Evolutionary conservation across 2,113 vertebrate species (phyloP), one percentile per base, ranked within the genome.

Genomic region (Poeciliopsis turrubarensis): DNA sequence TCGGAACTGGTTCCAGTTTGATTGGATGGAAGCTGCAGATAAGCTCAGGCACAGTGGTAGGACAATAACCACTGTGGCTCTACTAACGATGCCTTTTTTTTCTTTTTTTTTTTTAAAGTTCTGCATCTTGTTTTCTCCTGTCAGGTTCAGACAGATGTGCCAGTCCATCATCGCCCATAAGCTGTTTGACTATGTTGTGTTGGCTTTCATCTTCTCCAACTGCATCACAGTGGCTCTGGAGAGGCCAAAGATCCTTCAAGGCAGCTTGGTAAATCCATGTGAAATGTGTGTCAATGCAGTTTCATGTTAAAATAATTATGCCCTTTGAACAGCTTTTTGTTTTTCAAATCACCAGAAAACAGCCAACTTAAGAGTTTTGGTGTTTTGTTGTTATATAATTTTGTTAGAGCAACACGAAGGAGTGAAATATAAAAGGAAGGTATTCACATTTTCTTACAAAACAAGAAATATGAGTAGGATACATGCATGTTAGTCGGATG

Each of bases 161-260:
- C 97, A 98, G 95, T 96, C 97, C 67, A 89, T 99, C 85, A 98
- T 99, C 1, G 96, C 97, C 73, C 98, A 99, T 90, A 99, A 97
- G 90, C 95, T 99, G 76, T 99, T 99, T 3, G 98, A 99, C 90
- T 98, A 99, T 0, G 94, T 99, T 1, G 98, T 99, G 60, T 77
- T 99, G 93, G 97, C 94, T 75, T 99, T 99, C 92, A 99, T 99
- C 91, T 99, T 99, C 92, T 96, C 98, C 88, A 99, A 99, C 93
- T 99, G 98, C 89, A 99, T 99, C 91, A 99, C 98, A 1, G 98
- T 99, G 19, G 98, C 98, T 75, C 92, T 99, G 91, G 98, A 99
- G 91, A 95, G 98, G 84, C 98, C 98, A 3, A 97, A 98, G 92
- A 99, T 99, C 13, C 95, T 97, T 70, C 96, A 97, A 30, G 96